Conservation (phyloP, 1,140 invertebrate genomes). For the Oryctes rhinoceros region DNA sequence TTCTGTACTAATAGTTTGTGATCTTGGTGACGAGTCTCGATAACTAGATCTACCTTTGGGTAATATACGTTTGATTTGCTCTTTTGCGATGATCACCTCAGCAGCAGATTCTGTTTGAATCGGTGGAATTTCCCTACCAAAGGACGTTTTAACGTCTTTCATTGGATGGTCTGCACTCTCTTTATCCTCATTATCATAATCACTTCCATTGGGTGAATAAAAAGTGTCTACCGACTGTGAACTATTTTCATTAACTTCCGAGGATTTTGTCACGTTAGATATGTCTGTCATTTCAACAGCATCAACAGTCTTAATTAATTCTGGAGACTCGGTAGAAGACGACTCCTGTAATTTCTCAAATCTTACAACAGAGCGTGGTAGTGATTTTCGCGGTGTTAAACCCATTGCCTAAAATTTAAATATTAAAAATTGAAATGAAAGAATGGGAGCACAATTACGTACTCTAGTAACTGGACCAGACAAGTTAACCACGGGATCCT, state of each 20-base stretch:
- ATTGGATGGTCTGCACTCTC: slow-evolving; percentile 2
- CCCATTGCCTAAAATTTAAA: slow-evolving; percentile 37
- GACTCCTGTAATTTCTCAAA: slow-evolving; percentile 34
- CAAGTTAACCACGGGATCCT: background rate
- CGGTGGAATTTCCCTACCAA: background rate
- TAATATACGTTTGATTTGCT: background rate
- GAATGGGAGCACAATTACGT: background rate
- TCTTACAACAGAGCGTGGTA: slow-evolving; percentile 38
- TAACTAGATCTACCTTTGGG: background rate
- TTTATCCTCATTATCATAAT: slow-evolving; percentile 17
- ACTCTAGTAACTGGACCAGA: background rate
- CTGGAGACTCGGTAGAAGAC: background rate
- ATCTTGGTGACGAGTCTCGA: background rate
- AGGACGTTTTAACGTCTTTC: background rate
- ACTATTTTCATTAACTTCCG: slow-evolving; percentile 43
- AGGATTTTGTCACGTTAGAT: background rate
- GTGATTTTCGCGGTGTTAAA: slow-evolving; percentile 46
- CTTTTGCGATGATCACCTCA: background rate
- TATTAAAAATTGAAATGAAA: background rate
- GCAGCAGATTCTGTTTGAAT: background rate
- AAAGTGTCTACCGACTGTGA: slow-evolving; percentile 47
- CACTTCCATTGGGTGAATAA: slow-evolving; percentile 50
- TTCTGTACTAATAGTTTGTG: background rate
- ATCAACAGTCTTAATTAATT: background rate
- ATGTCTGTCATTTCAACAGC: background rate